phyloP scores from a whole-genome alignment of 1,140 invertebrate species.

The Macrosteles quadrilineatus region DNA sequence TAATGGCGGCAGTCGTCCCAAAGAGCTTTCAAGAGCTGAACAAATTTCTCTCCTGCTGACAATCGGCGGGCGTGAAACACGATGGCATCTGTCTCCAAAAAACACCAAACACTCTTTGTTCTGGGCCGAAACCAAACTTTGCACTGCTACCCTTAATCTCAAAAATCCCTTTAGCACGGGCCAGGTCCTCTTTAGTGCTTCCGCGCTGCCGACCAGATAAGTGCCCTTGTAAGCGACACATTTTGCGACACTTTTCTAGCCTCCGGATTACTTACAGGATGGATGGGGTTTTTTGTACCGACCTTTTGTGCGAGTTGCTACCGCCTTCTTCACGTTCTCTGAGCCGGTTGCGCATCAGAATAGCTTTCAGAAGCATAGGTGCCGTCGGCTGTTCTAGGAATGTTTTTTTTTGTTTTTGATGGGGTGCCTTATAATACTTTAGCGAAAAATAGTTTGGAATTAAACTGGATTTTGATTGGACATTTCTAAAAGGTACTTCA shows the following conservation, averaged over 20 bases:
- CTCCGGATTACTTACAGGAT: slow-evolving; percentile 2
- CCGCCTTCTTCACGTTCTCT: not conserved
- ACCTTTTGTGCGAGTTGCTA: not conserved
- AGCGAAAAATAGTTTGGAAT: no score
- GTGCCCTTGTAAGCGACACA: slow-evolving; percentile 9
- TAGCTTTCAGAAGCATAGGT: no score
- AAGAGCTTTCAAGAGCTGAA: no score
- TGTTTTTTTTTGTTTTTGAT: no score
- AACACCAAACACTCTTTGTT: slow-evolving; percentile 1
- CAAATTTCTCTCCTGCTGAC: not conserved
- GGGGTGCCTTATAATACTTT: no score
- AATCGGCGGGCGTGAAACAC: not conserved
- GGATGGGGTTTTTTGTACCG: not conserved
- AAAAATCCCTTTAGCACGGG: slow-evolving; percentile 8
- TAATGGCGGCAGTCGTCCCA: no score
- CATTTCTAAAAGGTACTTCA: no score
- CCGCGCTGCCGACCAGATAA: slow-evolving; percentile 4
- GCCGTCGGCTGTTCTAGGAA: no score
- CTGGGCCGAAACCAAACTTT: slow-evolving; percentile 3
- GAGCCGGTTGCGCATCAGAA: not conserved
- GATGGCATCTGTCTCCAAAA: not conserved
- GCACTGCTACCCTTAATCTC: not conserved
- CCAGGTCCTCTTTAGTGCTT: not conserved
- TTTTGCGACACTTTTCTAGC: slow-evolving; percentile 12
- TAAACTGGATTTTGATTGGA: no score